Evolutionary conservation across 2,888 invertebrate genomes (phyloP), one percentile per base, ranked within the genome.

Genomic region (Cloeon dipterum): DNA sequence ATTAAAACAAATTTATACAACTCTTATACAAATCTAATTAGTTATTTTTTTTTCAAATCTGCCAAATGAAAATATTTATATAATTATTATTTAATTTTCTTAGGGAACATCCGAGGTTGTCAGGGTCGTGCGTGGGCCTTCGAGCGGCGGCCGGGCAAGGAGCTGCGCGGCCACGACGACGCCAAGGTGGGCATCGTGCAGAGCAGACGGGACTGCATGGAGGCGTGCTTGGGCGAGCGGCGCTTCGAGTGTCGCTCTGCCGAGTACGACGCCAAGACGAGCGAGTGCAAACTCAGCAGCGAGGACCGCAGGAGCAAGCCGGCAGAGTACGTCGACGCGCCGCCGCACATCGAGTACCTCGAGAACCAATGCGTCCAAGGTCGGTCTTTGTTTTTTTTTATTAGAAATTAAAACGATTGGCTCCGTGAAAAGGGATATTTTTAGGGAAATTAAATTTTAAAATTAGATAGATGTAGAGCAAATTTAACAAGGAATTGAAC

Each of bases 311-410:
- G 62, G 32, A 56, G 57, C 3, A 50, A 55, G 39, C 59, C 62
- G 1, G 52, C 50, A 21, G 57, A 56, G 42, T 57, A 58, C 44
- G 47, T 51, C 4, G 52, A 53, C 41, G 49, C 52, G 32, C 49
- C 53, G 43, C 45, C 51, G 42, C 50, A 55, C 42, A 52, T 59
- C 20, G 63, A 62, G 43, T 65, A 65, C 48, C 52, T 63, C 42
- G 65, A 65, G 47, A 65, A 63, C 48, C 63, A 63, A 45, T 64
- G 64, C 44, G 49, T 61, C n/a, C 54, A n/a, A n/a, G n/a, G n/a
- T n/a, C n/a, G n/a, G n/a, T n/a, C n/a, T n/a, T n/a, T n/a, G n/a
- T n/a, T n/a, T n/a, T n/a, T n/a, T n/a, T n/a, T n/a, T n/a, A 10
- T n/a, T 10, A 10, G n/a, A 25, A 10, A 25, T 25, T 10, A 10